Conservation (phyloP, 2,113 vertebrate species). For the Bostrychus sinensis region DNA sequence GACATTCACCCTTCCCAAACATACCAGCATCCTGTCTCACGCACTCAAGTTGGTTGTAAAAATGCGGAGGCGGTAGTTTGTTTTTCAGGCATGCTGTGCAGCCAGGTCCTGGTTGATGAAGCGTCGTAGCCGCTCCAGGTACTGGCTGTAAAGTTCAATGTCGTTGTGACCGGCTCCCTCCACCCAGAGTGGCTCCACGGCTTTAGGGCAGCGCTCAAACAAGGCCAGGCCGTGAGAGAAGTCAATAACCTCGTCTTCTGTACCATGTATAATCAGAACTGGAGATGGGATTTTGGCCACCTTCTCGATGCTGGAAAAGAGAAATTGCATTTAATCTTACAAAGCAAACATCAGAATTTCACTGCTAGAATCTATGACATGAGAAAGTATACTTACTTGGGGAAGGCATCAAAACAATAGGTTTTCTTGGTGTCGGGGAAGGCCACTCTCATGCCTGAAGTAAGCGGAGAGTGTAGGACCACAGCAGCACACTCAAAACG, state of each 20-base stretch:
- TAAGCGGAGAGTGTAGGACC: conserved; percentile 95
- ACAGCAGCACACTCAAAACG: conserved; percentile 97
- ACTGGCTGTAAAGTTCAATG: conserved; percentile 99
- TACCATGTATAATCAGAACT: conserved; percentile 97
- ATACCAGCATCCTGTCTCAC: conserved; percentile 24
- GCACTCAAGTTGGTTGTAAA: conserved; percentile 32
- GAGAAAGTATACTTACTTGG: conserved; percentile 82
- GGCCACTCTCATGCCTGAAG: conserved; percentile 97
- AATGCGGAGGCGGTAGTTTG: conserved; percentile 48
- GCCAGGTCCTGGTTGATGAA: conserved; percentile 97
- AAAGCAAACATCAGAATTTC: too few relatives aligned
- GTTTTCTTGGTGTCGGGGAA: conserved; percentile 99
- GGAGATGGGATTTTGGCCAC: conserved; percentile 97
- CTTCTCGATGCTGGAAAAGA: conserved; percentile 90
- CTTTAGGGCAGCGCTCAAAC: conserved; percentile 95
- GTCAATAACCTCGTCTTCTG: conserved; percentile 97
- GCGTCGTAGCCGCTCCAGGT: conserved; percentile 94
- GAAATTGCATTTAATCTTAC: background rate
- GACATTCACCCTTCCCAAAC: conserved; percentile 32
- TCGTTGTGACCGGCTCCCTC: conserved; percentile 98
- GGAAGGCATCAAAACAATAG: conserved; percentile 97
- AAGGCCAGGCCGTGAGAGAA: conserved; percentile 97
- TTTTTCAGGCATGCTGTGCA: conserved; percentile 75
- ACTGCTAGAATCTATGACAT: background rate
- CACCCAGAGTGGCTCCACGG: conserved; percentile 98